Evolutionary conservation across 1,140 invertebrate genomes (phyloP), one percentile per base, ranked within the genome.

Genomic region (Heliconius nattereri): DNA sequence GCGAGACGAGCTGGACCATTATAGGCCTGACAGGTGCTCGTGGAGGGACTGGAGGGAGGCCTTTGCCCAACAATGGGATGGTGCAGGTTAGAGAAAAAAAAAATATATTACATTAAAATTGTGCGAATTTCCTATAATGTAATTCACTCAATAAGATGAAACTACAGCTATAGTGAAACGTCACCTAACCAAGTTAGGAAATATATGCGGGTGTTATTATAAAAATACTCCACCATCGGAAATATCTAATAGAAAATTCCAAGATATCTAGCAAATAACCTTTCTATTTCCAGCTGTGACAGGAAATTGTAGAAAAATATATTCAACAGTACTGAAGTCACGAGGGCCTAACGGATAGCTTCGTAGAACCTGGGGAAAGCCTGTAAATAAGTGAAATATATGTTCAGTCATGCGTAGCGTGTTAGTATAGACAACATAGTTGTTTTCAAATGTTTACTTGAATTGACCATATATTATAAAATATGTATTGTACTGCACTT

Each of bases 191-290:
- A 66, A 66, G 0, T 13, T 29, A 66, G n/a, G 6, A 6, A 26
- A 66, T 13, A 3, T 66, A 16, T 29, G 60, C 26, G 16, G 9
- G 23, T 3, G 60, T 66, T 66, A 66, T 66, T 66, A 66, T 66
- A 66, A 66, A 66, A 66, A 60, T 66, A 26, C 60, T 16, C 23
- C 60, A 26, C 16, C 3, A 66, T 66, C 60, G 60, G 23, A 29
- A 66, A 66, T 66, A 66, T 29, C 11, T 66, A 66, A 66, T 66
- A 66, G 60, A 66, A 66, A 66, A 29, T 29, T 66, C 60, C 60
- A 66, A 29, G 60, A 66, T 66, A 23, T 66, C 26, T 66, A 29
- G 60, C 60, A 29, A 66, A 66, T 66, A 66, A 66, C 26, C 60
- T 66, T 66, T 66, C 26, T 66, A 66, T 66, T 66, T 66, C 60